Conservation (phyloP, 2,888 invertebrate genomes). For the Eupithecia pulchellata region DNA sequence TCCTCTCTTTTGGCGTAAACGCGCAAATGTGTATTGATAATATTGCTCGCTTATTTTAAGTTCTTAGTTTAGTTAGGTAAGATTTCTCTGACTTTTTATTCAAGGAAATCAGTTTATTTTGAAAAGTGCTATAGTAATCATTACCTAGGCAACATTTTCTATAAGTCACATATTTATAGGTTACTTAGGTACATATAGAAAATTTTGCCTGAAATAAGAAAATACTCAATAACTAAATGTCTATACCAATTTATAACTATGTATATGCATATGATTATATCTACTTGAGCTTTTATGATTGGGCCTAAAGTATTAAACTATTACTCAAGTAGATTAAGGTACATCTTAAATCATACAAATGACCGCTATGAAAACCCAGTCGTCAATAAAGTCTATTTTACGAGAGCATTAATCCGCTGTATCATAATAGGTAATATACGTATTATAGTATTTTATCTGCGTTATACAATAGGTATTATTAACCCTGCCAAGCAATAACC, state of each 20-base stretch:
- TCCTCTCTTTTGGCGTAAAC: background rate
- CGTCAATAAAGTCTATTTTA: background rate
- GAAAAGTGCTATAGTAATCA: too few species aligned
- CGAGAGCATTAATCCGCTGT: background rate
- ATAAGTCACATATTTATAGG: too few species aligned
- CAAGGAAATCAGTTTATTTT: background rate
- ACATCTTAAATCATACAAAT: background rate
- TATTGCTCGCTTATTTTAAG: background rate
- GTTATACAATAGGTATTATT: constrained; percentile 60
- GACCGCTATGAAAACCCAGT: background rate
- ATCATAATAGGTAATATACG: constrained; percentile 5
- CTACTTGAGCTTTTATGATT: too few species aligned
- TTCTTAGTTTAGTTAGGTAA: background rate
- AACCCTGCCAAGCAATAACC: constrained; percentile 67
- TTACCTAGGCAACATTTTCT: too few species aligned
- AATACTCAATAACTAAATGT: too few species aligned
- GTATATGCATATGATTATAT: too few species aligned
- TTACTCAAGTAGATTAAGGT: background rate
- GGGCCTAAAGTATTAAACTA: background rate
- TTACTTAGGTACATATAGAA: too few species aligned
- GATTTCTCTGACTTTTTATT: background rate
- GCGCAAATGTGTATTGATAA: background rate
- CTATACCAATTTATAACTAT: too few species aligned
- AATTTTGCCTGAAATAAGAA: too few species aligned
- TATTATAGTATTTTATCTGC: constrained; percentile 7